These are phyloP conservation scores for Hybos culiciformis DNA, from an alignment of 2,888 invertebrate genomes.

Conservation along the genomic window DNA sequence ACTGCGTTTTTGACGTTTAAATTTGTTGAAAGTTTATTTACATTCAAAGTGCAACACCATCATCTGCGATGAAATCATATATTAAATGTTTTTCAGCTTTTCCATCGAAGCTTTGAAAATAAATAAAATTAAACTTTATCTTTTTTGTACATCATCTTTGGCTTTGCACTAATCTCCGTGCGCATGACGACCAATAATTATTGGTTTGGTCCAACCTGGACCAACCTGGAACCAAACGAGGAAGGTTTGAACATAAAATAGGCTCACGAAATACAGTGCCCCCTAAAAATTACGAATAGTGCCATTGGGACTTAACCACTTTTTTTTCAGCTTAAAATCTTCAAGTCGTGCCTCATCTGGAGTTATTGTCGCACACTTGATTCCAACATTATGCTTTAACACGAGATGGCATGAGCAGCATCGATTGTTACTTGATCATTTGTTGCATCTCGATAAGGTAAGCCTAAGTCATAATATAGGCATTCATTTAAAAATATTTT, in stretches of 20 bases:
- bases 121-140: conserved; percentile 52
- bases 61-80: conserved; percentile 57
- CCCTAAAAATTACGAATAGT: conserved; percentile 83
- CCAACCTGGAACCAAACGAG: conserved; percentile 71
- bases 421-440: conserved; percentile 77
- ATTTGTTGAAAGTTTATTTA: too few species aligned
- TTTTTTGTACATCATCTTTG: conserved; percentile 51
- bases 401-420: conserved; percentile 68
- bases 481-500: conserved; percentile 51
- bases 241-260: conserved; percentile 77
- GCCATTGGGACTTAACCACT: conserved; percentile 87
- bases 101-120: conserved; percentile 35
- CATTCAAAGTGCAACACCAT: too few species aligned
- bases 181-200: conserved; percentile 81
- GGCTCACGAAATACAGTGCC: conserved; percentile 87
- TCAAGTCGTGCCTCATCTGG: conserved; percentile 77
- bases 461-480: conserved; percentile 72
- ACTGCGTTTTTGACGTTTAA: too few species aligned
- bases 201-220: conserved; percentile 76
- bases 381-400: conserved; percentile 74
- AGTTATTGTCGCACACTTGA: conserved; percentile 84
- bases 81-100: conserved; percentile 43
- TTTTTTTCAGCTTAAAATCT: conserved; percentile 83
- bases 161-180: conserved; percentile 86
- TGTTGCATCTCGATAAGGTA: conserved; percentile 68